Evolutionary conservation across 2,113 vertebrate species (phyloP).

Genomic region (Chelonoidis abingdonii): DNA sequence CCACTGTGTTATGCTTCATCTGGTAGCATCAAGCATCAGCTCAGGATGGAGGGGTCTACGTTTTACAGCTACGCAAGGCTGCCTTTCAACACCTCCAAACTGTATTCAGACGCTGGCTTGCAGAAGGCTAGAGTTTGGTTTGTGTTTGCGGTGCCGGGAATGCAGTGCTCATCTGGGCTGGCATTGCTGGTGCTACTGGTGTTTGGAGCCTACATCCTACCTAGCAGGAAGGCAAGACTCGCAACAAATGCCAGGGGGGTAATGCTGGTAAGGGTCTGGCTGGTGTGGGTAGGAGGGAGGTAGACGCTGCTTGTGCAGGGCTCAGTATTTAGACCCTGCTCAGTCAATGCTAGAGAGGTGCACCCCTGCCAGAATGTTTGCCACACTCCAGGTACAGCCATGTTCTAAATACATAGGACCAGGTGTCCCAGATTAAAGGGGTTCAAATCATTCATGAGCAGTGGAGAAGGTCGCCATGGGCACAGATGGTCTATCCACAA

Average conservation of each 20-base stretch:
- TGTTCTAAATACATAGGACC: neutral
- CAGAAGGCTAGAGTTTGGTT: neutral
- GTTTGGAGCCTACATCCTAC: neutral
- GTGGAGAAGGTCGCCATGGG: neutral
- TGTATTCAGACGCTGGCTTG: neutral
- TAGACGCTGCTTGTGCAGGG: neutral
- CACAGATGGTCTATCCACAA: fast-evolving
- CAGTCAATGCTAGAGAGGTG: neutral
- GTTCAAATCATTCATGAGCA: fast-evolving
- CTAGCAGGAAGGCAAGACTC: neutral
- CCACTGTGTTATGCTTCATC: neutral
- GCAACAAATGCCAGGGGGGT: neutral
- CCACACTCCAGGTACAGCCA: neutral
- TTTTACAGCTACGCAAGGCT: neutral
- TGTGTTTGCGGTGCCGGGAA: neutral
- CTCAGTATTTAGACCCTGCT: neutral
- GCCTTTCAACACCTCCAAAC: neutral
- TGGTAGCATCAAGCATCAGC: neutral
- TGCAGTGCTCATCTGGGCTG: neutral
- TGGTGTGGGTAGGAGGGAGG: neutral
- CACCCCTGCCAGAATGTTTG: fast-evolving
- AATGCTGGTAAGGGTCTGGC: neutral
- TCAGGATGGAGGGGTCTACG: neutral
- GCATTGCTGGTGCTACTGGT: neutral
- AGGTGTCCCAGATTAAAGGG: fast-evolving